Percentiles rank a stretch among this genome's conserved stretches.
Evolutionary conservation across 2,888 invertebrate species (phyloP).

Genomic region (Daptonema setosum): DNA sequence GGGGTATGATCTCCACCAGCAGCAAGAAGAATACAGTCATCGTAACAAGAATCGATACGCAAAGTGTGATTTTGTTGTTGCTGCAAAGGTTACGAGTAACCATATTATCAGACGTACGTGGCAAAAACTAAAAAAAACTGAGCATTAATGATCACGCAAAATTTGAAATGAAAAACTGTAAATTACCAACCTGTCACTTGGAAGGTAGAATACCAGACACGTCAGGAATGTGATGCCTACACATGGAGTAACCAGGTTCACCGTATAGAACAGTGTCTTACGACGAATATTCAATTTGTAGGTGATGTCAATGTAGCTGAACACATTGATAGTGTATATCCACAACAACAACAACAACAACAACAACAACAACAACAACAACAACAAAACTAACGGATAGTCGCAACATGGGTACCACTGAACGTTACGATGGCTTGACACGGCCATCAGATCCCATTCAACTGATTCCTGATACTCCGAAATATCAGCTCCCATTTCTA

Average conservation of each 20-base stretch:
- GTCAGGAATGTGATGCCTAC: constrained; percentile 20
- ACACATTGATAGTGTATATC: too few species aligned
- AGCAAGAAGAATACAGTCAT: constrained; percentile 96
- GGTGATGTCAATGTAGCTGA: constrained; percentile 23
- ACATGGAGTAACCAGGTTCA: constrained; percentile 23
- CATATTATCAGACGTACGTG: too few species aligned
- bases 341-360: too few species aligned
- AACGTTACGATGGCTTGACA: constrained; percentile 45
- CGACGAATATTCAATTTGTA: constrained; percentile 40
- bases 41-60: constrained; percentile 91
- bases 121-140: too few species aligned
- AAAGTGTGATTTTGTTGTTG: constrained; percentile 92
- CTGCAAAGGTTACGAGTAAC: too few species aligned
- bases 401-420: constrained; percentile 24
- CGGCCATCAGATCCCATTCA: constrained; percentile 23
- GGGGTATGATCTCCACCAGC: constrained; percentile 70
- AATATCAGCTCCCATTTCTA: constrained; percentile 19
- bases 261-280: constrained; percentile 39
- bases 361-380: neutral
- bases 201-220: constrained; percentile 23
- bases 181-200: too few species aligned
- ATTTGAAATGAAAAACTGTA: too few species aligned
- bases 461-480: constrained; percentile 18
- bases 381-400: constrained; percentile 18
- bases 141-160: too few species aligned